Conservation (phyloP, 2,888 invertebrate species). For the Polylopha cassiicola region DNA sequence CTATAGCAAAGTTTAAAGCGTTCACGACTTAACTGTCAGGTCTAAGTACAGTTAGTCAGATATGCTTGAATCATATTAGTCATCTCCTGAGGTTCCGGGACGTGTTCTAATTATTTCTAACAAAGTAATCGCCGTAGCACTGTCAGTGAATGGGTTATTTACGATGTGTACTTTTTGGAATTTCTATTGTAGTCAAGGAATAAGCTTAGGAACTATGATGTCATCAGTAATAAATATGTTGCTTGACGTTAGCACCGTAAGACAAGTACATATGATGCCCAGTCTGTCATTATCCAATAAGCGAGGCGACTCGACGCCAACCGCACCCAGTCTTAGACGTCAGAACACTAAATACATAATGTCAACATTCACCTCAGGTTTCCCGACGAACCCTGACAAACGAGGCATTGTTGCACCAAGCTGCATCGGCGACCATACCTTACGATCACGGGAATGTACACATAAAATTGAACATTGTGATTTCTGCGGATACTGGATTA, state of each 20-base stretch:
- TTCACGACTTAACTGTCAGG: slow-evolving; percentile 6
- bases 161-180: slow-evolving; percentile 9
- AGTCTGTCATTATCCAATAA: slow-evolving; percentile 20
- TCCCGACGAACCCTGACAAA: slow-evolving; percentile 67
- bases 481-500: slow-evolving; percentile 49
- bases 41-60: slow-evolving; percentile 13
- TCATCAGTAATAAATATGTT: slow-evolving; percentile 17
- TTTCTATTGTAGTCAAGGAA: slow-evolving; percentile 7
- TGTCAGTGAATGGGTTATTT: slow-evolving; percentile 12
- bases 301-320: slow-evolving; percentile 8
- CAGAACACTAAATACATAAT: slow-evolving; percentile 21
- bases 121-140: slow-evolving; percentile 16
- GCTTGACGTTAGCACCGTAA: slow-evolving; percentile 4
- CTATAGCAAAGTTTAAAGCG: slow-evolving; percentile 3
- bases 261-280: too few species aligned
- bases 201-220: slow-evolving; percentile 10
- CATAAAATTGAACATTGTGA: slow-evolving; percentile 63
- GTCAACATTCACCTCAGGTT: slow-evolving; percentile 42
- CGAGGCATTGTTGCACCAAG: slow-evolving; percentile 61
- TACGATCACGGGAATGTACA: slow-evolving; percentile 45
- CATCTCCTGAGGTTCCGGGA: slow-evolving; percentile 24
- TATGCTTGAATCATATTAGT: slow-evolving; percentile 22
- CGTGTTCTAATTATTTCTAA: slow-evolving; percentile 33
- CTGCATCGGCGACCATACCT: slow-evolving; percentile 7
- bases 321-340: slow-evolving; percentile 20